Percentiles rank a stretch among this genome's conserved stretches.
Conservation (phyloP, 2,797 vertebrate genomes). For the Phalanger gymnotis region DNA sequence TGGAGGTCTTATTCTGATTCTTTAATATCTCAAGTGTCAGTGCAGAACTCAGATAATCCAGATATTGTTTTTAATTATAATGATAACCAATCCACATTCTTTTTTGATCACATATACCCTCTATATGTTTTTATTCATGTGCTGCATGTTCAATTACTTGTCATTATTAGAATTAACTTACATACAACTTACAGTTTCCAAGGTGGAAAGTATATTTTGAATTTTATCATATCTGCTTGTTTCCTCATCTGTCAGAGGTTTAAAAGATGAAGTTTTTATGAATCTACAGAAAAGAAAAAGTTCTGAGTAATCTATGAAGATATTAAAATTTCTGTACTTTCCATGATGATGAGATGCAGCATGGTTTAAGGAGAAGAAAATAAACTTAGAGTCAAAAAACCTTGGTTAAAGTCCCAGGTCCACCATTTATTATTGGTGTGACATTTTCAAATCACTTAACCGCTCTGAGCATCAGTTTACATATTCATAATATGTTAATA, state of each 20-base stretch:
- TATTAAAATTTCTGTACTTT: not conserved
- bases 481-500: not conserved
- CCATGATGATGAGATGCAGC: not conserved
- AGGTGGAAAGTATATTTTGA: not conserved
- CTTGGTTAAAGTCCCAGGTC: not conserved
- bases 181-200: not conserved
- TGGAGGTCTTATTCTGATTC: not conserved
- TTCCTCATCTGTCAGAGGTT: conserved; percentile 6
- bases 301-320: conserved; percentile 18
- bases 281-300: not conserved
- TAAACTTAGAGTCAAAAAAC: not conserved
- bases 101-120: not conserved
- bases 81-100: not conserved
- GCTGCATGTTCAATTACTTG: not conserved
- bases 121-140: not conserved
- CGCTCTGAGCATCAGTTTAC: not conserved
- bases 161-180: not conserved
- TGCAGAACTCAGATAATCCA: not conserved
- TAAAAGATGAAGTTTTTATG: conserved; percentile 8
- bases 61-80: not conserved
- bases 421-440: not conserved
- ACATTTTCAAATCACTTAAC: not conserved
- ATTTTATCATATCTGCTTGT: not conserved
- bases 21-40: not conserved
- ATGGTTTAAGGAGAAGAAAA: not conserved